phyloP scores from a whole-genome alignment of 2,888 invertebrate species.

The Boloria euphrosyne region DNA sequence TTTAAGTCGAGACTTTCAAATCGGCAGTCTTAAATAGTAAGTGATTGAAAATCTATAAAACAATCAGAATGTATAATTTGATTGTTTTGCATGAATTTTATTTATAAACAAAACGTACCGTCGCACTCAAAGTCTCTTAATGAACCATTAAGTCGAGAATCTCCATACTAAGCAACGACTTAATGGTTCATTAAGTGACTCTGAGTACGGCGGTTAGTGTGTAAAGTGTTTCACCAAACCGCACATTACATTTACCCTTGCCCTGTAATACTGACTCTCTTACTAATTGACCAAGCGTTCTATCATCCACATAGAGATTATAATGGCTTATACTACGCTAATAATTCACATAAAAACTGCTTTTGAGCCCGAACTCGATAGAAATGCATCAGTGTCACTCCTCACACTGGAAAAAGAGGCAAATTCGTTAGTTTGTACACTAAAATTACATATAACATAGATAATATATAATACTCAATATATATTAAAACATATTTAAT shows the following conservation, averaged over 20 bases:
- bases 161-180: no score
- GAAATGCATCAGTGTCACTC: constrained; percentile 61
- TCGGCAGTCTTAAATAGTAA: not conserved
- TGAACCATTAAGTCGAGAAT: no score
- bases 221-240: constrained; percentile 24
- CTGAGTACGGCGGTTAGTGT: no score
- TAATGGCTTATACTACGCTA: constrained; percentile 58
- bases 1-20: constrained; percentile 3
- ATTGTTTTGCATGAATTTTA: not conserved
- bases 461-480: constrained; percentile 17
- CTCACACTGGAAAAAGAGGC: constrained; percentile 61
- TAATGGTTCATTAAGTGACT: no score
- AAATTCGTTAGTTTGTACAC: constrained; percentile 29
- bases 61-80: not conserved
- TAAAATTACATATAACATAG: constrained; percentile 48
- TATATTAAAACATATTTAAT: not conserved
- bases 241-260: constrained; percentile 44
- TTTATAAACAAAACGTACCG: not conserved
- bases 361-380: constrained; percentile 71
- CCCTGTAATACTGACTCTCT: constrained; percentile 80
- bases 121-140: no score
- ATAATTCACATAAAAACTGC: constrained; percentile 77
- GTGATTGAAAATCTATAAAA: constrained; percentile 1
- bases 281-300: constrained; percentile 62
- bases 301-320: constrained; percentile 56